phyloP scores from a whole-genome alignment of 1,140 invertebrate species.

The Xylocopa sonorina region DNA sequence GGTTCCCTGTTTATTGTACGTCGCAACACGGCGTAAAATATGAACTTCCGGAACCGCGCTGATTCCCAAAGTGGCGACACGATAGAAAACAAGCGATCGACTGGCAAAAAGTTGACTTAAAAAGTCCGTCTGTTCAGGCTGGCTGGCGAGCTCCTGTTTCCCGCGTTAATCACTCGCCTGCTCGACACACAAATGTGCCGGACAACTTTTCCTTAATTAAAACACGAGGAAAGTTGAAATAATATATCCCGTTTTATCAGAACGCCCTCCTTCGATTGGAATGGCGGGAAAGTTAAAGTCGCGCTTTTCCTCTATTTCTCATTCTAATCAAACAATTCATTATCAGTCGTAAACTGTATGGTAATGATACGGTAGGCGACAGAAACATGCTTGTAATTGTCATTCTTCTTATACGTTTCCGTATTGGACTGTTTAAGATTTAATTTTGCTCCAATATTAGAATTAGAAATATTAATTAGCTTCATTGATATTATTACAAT shows the following conservation, averaged over 20 bases:
- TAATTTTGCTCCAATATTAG: too few relatives aligned
- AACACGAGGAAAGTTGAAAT: slow-evolving; percentile 19
- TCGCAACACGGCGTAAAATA: not conserved
- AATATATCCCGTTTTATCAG: not conserved
- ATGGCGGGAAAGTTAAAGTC: slow-evolving; percentile 4
- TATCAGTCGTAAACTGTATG: too few relatives aligned
- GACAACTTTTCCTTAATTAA: slow-evolving; percentile 54
- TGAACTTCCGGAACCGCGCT: slow-evolving; percentile 42
- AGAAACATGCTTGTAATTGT: not conserved
- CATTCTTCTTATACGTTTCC: not conserved
- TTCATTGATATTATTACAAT: too few relatives aligned
- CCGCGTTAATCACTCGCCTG: slow-evolving; percentile 26
- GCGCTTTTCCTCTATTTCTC: not conserved
- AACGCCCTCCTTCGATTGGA: not conserved
- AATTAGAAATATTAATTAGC: too few relatives aligned
- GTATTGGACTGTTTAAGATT: too few relatives aligned
- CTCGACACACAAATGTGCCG: not conserved
- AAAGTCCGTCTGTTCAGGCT: slow-evolving; percentile 23
- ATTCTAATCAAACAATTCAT: too few relatives aligned
- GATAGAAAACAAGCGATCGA: slow-evolving; percentile 22
- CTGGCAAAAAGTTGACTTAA: slow-evolving; percentile 1
- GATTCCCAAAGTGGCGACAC: slow-evolving; percentile 19
- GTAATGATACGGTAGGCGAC: too few relatives aligned
- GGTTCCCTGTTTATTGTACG: not conserved
- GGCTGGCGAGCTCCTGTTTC: slow-evolving; percentile 5